These are phyloP conservation scores for Tricholauxania praeusta DNA, from an alignment of 2,888 invertebrate genomes.

Conservation along the genomic window DNA sequence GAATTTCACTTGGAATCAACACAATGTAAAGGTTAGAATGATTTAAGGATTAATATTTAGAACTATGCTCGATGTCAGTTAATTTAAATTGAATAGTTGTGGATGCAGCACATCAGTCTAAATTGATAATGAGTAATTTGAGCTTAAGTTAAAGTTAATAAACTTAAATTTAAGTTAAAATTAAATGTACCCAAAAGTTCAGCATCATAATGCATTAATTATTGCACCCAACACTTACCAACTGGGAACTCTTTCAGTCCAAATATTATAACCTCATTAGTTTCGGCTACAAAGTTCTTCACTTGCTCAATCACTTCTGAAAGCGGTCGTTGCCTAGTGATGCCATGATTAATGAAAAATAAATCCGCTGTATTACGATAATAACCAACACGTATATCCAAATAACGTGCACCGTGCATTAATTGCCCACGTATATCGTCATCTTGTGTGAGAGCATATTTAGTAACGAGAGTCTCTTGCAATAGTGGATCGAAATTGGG, in stretches of 20 bases:
- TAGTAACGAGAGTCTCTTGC: slow-evolving; percentile 67
- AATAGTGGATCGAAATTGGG: slow-evolving; percentile 62
- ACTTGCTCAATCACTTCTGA: slow-evolving; percentile 70
- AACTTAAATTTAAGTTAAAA: too few relatives aligned
- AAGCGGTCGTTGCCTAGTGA: slow-evolving; percentile 69
- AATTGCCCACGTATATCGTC: slow-evolving; percentile 72
- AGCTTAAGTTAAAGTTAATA: too few relatives aligned
- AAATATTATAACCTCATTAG: slow-evolving; percentile 73
- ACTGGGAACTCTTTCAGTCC: slow-evolving; percentile 74
- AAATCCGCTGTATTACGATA: slow-evolving; percentile 63
- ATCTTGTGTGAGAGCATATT: slow-evolving; percentile 71
- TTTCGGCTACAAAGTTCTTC: slow-evolving; percentile 70
- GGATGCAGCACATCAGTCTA: too few relatives aligned
- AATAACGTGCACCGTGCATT: slow-evolving; percentile 73
- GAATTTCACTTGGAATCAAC: too few relatives aligned
- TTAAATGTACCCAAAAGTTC: too few relatives aligned
- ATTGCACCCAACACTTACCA: slow-evolving; percentile 63
- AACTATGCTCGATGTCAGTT: too few relatives aligned
- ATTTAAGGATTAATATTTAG: too few relatives aligned
- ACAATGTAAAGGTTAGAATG: too few relatives aligned
- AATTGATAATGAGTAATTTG: too few relatives aligned
- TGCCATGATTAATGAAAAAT: slow-evolving; percentile 73
- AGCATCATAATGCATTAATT: neutral
- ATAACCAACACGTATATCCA: slow-evolving; percentile 73
- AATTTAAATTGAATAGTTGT: too few relatives aligned